Percentiles rank a stretch among this genome's conserved stretches.
Evolutionary conservation across 2,113 vertebrate genomes (phyloP).

Genomic region (Maccullochella peelii): DNA sequence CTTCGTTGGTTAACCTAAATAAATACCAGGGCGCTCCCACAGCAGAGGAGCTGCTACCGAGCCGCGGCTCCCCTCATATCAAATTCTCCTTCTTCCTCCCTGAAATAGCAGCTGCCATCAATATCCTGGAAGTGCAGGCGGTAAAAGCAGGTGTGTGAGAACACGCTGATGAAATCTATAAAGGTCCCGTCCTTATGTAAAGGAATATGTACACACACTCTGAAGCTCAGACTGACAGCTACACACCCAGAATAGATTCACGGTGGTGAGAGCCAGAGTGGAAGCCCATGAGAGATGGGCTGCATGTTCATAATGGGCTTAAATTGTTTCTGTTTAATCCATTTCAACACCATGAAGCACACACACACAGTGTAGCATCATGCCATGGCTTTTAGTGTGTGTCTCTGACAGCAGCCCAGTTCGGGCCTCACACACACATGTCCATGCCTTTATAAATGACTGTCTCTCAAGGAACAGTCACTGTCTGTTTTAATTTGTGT

Average conservation of each 20-base stretch:
- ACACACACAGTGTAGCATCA: conserved; percentile 32
- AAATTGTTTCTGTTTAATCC: conserved; percentile 30
- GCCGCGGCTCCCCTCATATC: conserved; percentile 31
- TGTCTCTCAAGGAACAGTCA: conserved; percentile 35
- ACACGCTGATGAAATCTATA: conserved; percentile 41
- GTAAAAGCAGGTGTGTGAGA: conserved; percentile 71
- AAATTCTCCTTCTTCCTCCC: conserved; percentile 56
- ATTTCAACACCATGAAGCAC: conserved; percentile 28
- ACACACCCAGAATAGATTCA: conserved; percentile 64
- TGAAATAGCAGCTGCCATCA: conserved; percentile 60
- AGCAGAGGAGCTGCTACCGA: conserved; percentile 14
- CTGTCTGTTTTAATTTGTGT: neutral
- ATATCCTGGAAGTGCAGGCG: conserved; percentile 46
- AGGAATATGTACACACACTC: conserved; percentile 40
- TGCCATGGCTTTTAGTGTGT: neutral
- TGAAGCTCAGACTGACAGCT: conserved; percentile 49
- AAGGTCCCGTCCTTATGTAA: conserved; percentile 42
- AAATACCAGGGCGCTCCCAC: conserved; percentile 32
- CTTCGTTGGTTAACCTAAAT: conserved; percentile 51
- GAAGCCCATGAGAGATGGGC: conserved; percentile 4
- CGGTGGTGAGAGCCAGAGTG: conserved; percentile 8
- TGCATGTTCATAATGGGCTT: conserved; percentile 18
- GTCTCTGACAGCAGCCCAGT: conserved; percentile 4
- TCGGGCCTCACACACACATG: conserved; percentile 8
- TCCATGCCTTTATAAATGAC: conserved; percentile 38